Conservation (phyloP, 1,140 invertebrate genomes). For the Leptonema lineaticorne region DNA sequence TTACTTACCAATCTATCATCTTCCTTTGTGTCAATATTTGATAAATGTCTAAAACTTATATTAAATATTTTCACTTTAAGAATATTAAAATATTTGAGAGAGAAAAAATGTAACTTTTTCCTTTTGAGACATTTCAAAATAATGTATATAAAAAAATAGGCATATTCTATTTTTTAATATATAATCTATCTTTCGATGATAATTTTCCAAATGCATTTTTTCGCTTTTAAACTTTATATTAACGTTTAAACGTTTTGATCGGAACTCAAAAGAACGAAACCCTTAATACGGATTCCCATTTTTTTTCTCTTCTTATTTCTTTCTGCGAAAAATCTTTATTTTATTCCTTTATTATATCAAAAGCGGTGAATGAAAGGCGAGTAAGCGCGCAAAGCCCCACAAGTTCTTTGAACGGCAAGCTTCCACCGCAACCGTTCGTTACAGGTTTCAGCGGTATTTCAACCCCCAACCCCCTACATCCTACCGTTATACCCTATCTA, state of each 20-base stretch:
- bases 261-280: background rate
- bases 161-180: too few species aligned
- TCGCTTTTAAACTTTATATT: background rate
- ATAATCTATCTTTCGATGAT: too few species aligned
- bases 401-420: slow-evolving; percentile 24
- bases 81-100: too few species aligned
- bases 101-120: too few species aligned
- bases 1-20: too few species aligned
- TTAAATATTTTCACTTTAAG: too few species aligned
- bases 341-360: slow-evolving; percentile 30
- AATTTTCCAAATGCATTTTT: background rate
- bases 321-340: slow-evolving; percentile 19
- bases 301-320: slow-evolving; percentile 5
- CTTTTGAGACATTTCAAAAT: too few species aligned
- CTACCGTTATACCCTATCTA: too few species aligned
- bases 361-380: slow-evolving; percentile 21
- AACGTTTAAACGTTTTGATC: background rate
- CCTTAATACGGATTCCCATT: background rate
- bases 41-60: too few species aligned
- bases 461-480: too few species aligned
- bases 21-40: too few species aligned
- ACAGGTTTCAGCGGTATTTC: slow-evolving; percentile 19
- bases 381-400: slow-evolving; percentile 22
- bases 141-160: too few species aligned
- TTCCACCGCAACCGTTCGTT: slow-evolving; percentile 36